Conservation (phyloP, 2,888 invertebrate species). For the Bembecia ichneumoniformis region DNA sequence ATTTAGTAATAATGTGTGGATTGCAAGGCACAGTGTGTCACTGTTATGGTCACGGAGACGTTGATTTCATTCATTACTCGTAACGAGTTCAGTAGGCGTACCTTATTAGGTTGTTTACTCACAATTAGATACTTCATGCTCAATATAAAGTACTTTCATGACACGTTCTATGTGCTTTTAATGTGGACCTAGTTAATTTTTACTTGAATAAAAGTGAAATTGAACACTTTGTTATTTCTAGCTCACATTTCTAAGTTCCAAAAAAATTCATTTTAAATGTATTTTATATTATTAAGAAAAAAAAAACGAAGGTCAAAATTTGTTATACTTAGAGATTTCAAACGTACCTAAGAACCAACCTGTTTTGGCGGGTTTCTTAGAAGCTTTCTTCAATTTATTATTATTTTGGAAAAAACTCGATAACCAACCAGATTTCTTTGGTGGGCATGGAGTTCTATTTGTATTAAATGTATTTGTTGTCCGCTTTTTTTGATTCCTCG, state of each 20-base stretch:
- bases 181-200: too few relatives aligned
- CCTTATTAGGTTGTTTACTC: neutral
- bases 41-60: neutral
- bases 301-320: too few relatives aligned
- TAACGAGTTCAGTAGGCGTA: neutral
- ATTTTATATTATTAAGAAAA: too few relatives aligned
- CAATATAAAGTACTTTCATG: too few relatives aligned
- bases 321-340: neutral
- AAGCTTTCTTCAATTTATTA: conserved; percentile 32
- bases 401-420: conserved; percentile 43
- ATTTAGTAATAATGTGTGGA: too few relatives aligned
- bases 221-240: too few relatives aligned
- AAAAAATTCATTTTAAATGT: too few relatives aligned
- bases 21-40: neutral
- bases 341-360: conserved; percentile 57
- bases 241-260: too few relatives aligned
- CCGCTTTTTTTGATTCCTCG: conserved; percentile 9
- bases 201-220: too few relatives aligned
- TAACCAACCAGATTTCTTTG: conserved; percentile 43
- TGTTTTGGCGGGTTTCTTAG: conserved; percentile 41
- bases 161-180: too few relatives aligned
- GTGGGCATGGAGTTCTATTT: conserved; percentile 40
- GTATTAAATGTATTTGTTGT: conserved; percentile 2
- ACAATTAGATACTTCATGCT: neutral
- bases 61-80: neutral